These are phyloP conservation scores for Centropyge bicolor DNA, from an alignment of 2,797 vertebrate genomes.

Conservation along the genomic window DNA sequence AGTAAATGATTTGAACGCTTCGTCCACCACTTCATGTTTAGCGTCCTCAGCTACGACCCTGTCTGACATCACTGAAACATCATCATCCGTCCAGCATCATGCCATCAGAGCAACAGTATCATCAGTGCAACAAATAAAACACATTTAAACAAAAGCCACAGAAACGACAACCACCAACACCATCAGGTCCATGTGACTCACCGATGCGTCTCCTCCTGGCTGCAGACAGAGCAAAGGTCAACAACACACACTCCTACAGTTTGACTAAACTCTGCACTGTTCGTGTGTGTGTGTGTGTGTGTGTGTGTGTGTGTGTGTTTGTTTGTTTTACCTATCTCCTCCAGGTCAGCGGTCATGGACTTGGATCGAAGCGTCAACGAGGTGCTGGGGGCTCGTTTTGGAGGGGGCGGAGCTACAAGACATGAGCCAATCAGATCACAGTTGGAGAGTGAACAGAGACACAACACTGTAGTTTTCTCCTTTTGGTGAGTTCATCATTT, in stretches of 20 bases:
- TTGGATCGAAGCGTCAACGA: slow-evolving; percentile 97
- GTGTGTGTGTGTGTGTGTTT: slow-evolving; percentile 41
- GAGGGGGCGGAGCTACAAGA: slow-evolving; percentile 93
- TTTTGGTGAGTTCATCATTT: background rate
- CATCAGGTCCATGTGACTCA: slow-evolving; percentile 66
- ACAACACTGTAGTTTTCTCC: background rate
- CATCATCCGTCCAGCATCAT: slow-evolving; percentile 24
- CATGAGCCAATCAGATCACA: slow-evolving; percentile 22
- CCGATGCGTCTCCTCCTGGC: slow-evolving; percentile 81
- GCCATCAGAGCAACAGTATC: slow-evolving; percentile 12
- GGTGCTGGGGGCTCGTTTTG: slow-evolving; percentile 97
- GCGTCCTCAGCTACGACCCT: slow-evolving; percentile 25
- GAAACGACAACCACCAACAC: slow-evolving; percentile 10
- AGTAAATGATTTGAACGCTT: background rate
- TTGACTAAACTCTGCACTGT: slow-evolving; percentile 9
- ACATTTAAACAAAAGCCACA: background rate
- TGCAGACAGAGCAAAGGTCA: slow-evolving; percentile 77
- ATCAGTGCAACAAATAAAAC: background rate
- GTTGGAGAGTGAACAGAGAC: background rate
- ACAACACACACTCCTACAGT: slow-evolving; percentile 45
- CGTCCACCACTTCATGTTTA: background rate
- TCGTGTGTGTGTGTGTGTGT: slow-evolving; percentile 43
- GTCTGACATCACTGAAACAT: slow-evolving; percentile 8
- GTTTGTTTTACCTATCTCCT: slow-evolving; percentile 87
- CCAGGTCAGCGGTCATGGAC: slow-evolving; percentile 98